phyloP scores from a whole-genome alignment of 2,113 vertebrate genomes.

The Lepus europaeus region DNA sequence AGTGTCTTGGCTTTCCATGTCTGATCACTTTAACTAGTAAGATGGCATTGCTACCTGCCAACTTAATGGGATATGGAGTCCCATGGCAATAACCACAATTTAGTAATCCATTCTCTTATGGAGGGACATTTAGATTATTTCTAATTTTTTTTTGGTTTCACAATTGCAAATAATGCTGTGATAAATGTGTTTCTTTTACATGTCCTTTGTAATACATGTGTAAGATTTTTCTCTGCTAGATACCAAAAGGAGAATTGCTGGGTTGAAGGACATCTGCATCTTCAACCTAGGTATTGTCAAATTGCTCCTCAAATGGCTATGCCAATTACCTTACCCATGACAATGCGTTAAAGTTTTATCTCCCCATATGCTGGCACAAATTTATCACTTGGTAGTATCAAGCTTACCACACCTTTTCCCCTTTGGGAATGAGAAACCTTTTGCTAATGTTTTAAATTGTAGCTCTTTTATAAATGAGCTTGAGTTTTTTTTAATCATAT shows the following conservation, averaged over 20 bases:
- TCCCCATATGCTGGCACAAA: constrained; percentile 20
- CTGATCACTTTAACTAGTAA: no score
- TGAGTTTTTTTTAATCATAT: background rate
- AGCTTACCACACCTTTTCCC: background rate
- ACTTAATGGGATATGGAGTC: no score
- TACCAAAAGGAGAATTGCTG: background rate
- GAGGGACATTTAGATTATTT: constrained; percentile 26
- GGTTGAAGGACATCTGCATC: background rate
- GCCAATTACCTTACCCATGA: background rate
- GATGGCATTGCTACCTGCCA: no score
- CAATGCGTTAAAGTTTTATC: constrained; percentile 39
- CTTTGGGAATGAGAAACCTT: constrained; percentile 28
- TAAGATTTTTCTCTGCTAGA: constrained; percentile 24
- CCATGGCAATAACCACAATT: background rate
- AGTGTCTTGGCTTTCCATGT: no score
- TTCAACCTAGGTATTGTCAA: background rate
- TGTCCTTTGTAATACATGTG: background rate
- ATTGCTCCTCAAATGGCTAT: background rate
- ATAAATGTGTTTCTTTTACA: background rate
- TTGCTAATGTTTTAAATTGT: constrained; percentile 59
- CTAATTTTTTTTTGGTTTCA: background rate
- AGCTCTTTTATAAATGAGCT: constrained; percentile 55
- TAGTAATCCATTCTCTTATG: background rate
- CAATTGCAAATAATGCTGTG: background rate
- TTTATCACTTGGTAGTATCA: constrained; percentile 42